Evolutionary conservation across 2,113 vertebrate species (phyloP).

Genomic region (Onychostruthus taczanowskii): DNA sequence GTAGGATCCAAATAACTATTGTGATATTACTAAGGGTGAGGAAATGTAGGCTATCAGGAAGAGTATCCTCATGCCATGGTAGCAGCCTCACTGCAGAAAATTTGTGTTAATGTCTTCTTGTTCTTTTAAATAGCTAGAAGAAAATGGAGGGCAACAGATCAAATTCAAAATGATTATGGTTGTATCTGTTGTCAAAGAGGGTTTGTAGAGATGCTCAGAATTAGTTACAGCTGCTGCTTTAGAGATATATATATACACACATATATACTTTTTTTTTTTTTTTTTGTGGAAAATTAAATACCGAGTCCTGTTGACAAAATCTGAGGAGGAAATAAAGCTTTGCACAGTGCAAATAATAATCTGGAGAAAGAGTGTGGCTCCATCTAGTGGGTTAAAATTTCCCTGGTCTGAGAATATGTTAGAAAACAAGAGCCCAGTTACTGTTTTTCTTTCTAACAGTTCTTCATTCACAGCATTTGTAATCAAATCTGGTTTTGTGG

Average conservation of each 20-base stretch:
- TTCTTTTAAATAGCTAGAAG: not conserved
- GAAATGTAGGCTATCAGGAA: not conserved
- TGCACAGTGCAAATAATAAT: not conserved
- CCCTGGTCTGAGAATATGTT: not conserved
- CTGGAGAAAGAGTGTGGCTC: slow-evolving; percentile 40
- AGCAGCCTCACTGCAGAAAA: not conserved
- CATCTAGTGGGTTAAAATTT: slow-evolving; percentile 62
- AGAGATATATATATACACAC: not conserved
- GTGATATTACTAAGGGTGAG: not conserved
- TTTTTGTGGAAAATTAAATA: not conserved
- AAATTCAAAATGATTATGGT: not conserved
- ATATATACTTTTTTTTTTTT: no score
- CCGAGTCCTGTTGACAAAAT: not conserved
- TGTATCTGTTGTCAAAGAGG: not conserved
- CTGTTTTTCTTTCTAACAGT: not conserved
- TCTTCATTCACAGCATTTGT: not conserved
- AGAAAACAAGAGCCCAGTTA: not conserved
- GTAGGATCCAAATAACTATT: not conserved
- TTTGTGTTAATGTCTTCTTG: not conserved
- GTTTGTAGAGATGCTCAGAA: not conserved
- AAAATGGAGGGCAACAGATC: not conserved
- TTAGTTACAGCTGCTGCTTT: not conserved
- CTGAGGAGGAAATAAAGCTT: not conserved
- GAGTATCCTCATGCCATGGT: not conserved
- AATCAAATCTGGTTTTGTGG: not conserved